Base-by-base conservation (phyloP, 2,888 invertebrate genomes). In the Microdon myrmicae region DNA sequence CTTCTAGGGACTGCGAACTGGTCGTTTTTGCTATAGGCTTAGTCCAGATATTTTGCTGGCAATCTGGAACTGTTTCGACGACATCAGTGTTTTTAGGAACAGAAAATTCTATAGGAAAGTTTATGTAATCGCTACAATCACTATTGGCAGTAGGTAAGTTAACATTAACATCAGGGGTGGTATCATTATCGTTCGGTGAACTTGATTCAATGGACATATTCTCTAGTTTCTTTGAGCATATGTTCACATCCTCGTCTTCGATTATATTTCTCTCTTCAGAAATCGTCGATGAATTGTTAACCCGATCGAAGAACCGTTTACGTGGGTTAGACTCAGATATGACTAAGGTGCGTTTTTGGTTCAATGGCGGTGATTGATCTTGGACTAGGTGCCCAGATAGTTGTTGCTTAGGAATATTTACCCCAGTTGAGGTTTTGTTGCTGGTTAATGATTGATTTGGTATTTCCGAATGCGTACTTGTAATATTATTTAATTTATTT, bases 391-490 rank as follows among this genome's bases (percentile, higher is more conserved):
- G n/a, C n/a, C n/a, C n/a, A n/a, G n/a, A n/a, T n/a, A n/a, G n/a
- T n/a, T n/a, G n/a, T n/a, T 68, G 12, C 59, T 68, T 23, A 72
- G 47, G 28, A 31, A 13, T 44, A n/a, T 23, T 23, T 7, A 12
- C 31, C 2, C 17, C 9, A 14, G 29, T 12, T 4, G 9, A 19
- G 14, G 10, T 3, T 6, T 19, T 25, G 23, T 25, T 41, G 19
- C 22, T 56, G 6, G 25, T 48, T 17, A 14, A 9, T 5, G 28
- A 13, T 32, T 34, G 53, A 28, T 23, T 3, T 7, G 43, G 10
- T 45, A 34, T 16, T 20, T 17, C 17, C 26, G 54, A 26, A 43
- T 38, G 49, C 20, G 60, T 67, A 28, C 54, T 59, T 3, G 43
- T 17, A 32, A 49, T 7, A 3, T 8, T 34, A 34, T 37, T 37